A percentile compares a stretch with the other conserved stretches of the same genome.
Conservation (phyloP, 1,140 invertebrate genomes). For the Meloidogyne chitwoodi region DNA sequence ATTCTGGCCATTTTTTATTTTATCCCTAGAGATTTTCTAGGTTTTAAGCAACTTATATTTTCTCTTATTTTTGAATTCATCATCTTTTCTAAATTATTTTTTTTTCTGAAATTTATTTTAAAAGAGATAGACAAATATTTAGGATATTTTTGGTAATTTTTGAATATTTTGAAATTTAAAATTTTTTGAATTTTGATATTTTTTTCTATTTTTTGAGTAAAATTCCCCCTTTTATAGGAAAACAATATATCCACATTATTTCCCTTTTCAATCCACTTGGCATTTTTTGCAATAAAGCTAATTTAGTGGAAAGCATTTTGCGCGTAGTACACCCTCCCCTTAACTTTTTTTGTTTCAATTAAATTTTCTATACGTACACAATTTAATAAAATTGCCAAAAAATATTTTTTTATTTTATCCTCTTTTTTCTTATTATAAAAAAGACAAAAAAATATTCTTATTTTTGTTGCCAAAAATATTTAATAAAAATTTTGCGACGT, state of each 20-base stretch:
- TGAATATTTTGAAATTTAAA: neutral
- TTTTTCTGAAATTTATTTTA: neutral
- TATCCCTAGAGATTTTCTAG: neutral
- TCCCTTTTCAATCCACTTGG: neutral
- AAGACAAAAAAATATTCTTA: neutral
- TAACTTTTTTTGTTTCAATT: neutral
- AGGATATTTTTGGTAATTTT: too few species aligned
- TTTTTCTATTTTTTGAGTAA: neutral
- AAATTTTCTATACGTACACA: neutral
- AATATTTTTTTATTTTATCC: neutral
- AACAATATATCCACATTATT: neutral
- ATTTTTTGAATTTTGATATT: neutral
- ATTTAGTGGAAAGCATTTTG: constrained; percentile 11
- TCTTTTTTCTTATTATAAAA: neutral
- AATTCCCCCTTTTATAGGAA: neutral
- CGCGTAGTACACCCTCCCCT: neutral
- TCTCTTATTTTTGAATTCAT: neutral
- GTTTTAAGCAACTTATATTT: neutral
- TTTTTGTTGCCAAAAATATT: neutral
- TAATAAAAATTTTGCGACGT: neutral
- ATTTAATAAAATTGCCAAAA: constrained; percentile 15
- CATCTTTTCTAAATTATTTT: too few species aligned
- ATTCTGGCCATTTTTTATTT: neutral
- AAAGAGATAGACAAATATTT: neutral
- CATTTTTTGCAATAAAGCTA: constrained; percentile 2